Percentiles rank a stretch among this genome's conserved stretches.
Conservation (phyloP, 2,888 invertebrate genomes). For the Brachynemurus nebulosus region DNA sequence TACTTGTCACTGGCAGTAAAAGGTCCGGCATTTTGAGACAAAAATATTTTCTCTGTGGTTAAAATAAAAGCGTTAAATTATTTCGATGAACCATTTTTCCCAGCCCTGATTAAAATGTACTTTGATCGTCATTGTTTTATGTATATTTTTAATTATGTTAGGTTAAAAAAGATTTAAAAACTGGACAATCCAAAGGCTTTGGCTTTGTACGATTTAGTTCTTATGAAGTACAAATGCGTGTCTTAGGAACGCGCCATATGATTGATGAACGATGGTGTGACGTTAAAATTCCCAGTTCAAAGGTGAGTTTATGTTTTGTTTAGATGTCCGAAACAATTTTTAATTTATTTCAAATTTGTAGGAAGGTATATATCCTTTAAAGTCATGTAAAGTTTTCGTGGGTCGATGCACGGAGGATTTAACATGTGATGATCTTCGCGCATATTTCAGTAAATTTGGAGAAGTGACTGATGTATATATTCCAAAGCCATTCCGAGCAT, state of each 20-base stretch:
- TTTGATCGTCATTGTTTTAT: neutral
- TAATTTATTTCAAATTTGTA: too few species aligned
- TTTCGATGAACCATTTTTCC: too few species aligned
- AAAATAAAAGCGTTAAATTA: neutral
- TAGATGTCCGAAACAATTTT: too few species aligned
- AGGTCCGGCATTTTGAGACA: too few species aligned
- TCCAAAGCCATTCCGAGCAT: conserved; percentile 84
- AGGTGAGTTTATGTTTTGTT: conserved; percentile 35
- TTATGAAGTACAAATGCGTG: conserved; percentile 90
- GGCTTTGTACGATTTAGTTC: conserved; percentile 95
- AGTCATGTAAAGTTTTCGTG: conserved; percentile 88
- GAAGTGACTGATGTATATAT: conserved; percentile 94
- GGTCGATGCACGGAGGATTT: conserved; percentile 90
- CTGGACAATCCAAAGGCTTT: conserved; percentile 95
- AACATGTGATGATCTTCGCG: conserved; percentile 75
- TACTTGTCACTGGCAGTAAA: too few species aligned
- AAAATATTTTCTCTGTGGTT: neutral
- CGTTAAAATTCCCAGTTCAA: conserved; percentile 95
- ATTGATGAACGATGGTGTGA: conserved; percentile 98
- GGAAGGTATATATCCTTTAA: conserved; percentile 72
- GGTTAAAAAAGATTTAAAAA: conserved; percentile 82
- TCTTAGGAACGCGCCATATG: conserved; percentile 85
- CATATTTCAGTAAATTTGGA: conserved; percentile 82
- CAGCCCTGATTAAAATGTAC: too few species aligned
- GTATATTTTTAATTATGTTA: conserved; percentile 21